These are phyloP conservation scores for Ceryle rudis DNA, from an alignment of 2,797 vertebrate genomes.

Conservation along the genomic window DNA sequence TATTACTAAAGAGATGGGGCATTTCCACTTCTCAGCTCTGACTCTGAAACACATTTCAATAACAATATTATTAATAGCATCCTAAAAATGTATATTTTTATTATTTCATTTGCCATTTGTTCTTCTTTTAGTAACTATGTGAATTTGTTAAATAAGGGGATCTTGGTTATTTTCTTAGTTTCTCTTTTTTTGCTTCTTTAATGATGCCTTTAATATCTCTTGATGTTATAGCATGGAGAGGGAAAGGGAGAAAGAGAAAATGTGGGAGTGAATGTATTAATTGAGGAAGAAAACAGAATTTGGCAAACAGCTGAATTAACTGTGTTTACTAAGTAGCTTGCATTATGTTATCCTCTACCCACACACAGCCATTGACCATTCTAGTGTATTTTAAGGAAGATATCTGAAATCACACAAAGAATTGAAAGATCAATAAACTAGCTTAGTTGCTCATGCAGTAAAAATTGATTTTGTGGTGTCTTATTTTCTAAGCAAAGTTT, in stretches of 20 bases:
- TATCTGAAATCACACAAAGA: conserved; percentile 30
- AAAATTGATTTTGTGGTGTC: conserved; percentile 7
- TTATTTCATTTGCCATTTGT: neutral
- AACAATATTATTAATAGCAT: neutral
- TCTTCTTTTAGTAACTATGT: neutral
- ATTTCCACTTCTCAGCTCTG: neutral
- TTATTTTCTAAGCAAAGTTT: conserved; percentile 34
- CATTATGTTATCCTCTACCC: neutral
- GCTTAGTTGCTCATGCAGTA: conserved; percentile 5
- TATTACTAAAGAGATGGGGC: neutral
- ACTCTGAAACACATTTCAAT: neutral
- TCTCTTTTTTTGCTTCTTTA: neutral
- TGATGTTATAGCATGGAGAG: neutral
- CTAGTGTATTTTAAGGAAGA: neutral
- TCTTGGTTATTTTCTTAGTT: neutral
- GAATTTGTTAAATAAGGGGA: neutral
- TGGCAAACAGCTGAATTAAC: neutral
- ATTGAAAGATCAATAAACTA: conserved; percentile 1
- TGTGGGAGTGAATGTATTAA: neutral
- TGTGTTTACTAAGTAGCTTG: neutral
- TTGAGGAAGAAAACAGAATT: neutral
- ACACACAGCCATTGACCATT: neutral
- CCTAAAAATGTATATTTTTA: neutral
- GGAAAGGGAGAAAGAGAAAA: neutral
- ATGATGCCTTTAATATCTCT: neutral